These are phyloP conservation scores for Neosilurus mollespiculum DNA, from an alignment of 2,797 vertebrate genomes.

Conservation along the genomic window DNA sequence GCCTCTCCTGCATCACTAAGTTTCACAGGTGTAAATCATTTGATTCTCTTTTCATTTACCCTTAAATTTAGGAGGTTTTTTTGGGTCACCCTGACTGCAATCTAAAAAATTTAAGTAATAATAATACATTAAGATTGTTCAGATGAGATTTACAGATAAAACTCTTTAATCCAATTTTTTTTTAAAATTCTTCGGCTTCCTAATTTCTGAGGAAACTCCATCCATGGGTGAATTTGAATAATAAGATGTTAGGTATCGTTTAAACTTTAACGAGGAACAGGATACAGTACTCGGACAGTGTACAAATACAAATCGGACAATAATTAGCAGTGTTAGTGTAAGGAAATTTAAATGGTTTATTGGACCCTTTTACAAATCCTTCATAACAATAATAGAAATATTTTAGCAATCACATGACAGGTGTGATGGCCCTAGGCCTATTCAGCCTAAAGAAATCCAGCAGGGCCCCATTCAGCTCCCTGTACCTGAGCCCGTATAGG, in stretches of 20 bases:
- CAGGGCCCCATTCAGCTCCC: slow-evolving; percentile 72
- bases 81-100: no score
- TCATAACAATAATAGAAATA: background rate
- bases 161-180: no score
- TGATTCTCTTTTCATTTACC: no score
- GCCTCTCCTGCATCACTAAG: no score
- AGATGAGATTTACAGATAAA: no score
- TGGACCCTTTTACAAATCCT: background rate
- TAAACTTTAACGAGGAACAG: background rate
- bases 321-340: background rate
- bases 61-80: no score
- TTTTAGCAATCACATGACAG: slow-evolving; percentile 50
- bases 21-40: no score
- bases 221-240: background rate
- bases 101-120: no score
- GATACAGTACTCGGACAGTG: background rate
- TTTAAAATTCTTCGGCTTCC: background rate
- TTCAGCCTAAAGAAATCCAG: slow-evolving; percentile 67
- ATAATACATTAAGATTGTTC: no score
- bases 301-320: background rate
- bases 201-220: background rate
- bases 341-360: background rate
- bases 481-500: slow-evolving; percentile 77
- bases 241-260: background rate
- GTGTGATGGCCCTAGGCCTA: slow-evolving; percentile 58